Base-by-base conservation (phyloP, 2,113 vertebrate genomes). In the Aplodontia rufa region DNA sequence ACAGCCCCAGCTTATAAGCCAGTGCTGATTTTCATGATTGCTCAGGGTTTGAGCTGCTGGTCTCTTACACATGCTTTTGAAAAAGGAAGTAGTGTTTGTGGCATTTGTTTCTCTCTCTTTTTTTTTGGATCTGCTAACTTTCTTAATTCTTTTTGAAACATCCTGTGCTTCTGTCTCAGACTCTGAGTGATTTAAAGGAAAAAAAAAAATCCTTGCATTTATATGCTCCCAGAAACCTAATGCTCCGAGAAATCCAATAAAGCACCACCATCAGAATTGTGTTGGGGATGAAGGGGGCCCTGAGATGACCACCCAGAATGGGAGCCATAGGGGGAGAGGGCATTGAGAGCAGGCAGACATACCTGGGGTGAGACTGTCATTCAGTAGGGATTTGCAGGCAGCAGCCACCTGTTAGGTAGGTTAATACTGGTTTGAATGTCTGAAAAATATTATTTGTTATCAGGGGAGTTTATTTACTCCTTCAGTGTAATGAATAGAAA, bases 61-160 rank as follows among this genome's bases (percentile, higher is more conserved):
- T 11, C 82, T 81, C 40, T 62, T 74, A 55, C 75, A 92, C 16
- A 62, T 51, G 92, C 62, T 87, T 92, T 93, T 83, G 68, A 51
- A 81, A 91, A 95, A 72, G 83, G 69, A 93, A 87, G 89, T 66
- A 37, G 75, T 64, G 83, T 90, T 79, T 64, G 79, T 80, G 81
- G 58, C 85, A 83, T 66, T 82, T 78, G 42, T 37, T n/a, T n/a
- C n/a, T n/a, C n/a, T n/a, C n/a, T 79, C 86, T 97, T 98, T 95
- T 96, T n/a, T n/a, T n/a, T n/a, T n/a, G n/a, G 95, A 96, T 97
- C 97, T 96, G 49, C 79, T 91, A 40, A 83, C 74, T 93, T 96
- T 72, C 82, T 82, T 94, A 93, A 96, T 97, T 97, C 96, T 91
- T 97, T 96, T 53, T 75, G 93, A 97, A 96, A 95, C 79, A 87